Evolutionary conservation across 2,797 vertebrate genomes (phyloP).

Genomic region (Pampus argenteus): DNA sequence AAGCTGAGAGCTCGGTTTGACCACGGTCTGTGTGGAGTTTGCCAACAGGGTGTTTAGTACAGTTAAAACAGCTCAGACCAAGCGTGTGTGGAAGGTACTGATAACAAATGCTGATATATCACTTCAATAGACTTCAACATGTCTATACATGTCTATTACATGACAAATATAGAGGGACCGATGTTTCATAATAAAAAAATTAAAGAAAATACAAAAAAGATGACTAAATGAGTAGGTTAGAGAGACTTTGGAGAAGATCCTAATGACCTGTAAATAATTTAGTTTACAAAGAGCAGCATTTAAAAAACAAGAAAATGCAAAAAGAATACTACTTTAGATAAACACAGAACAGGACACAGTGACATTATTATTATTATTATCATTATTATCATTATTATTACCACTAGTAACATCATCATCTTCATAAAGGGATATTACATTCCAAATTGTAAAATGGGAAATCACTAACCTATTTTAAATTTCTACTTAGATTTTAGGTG

Average conservation of each 20-base stretch:
- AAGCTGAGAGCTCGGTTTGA: constrained; percentile 66
- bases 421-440: constrained; percentile 83
- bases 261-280: constrained; percentile 91
- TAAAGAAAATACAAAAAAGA: constrained; percentile 75
- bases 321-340: constrained; percentile 86
- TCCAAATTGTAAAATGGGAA: constrained; percentile 85
- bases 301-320: constrained; percentile 82
- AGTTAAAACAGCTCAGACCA: constrained; percentile 64
- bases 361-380: constrained; percentile 78
- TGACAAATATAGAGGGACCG: constrained; percentile 80
- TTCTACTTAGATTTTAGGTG: constrained; percentile 87
- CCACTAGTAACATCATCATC: constrained; percentile 78
- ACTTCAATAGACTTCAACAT: constrained; percentile 78
- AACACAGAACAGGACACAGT: constrained; percentile 83
- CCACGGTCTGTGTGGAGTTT: constrained; percentile 67
- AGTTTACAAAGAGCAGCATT: constrained; percentile 87
- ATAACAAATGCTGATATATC: constrained; percentile 79
- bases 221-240: constrained; percentile 87
- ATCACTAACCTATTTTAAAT: constrained; percentile 87
- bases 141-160: constrained; percentile 81
- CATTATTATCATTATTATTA: constrained; percentile 72
- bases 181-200: constrained; percentile 78
- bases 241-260: constrained; percentile 86
- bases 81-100: constrained; percentile 62
- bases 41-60: constrained; percentile 76